phyloP scores from a whole-genome alignment of 2,113 vertebrate species.

The Gnathonemus longibarbis region DNA sequence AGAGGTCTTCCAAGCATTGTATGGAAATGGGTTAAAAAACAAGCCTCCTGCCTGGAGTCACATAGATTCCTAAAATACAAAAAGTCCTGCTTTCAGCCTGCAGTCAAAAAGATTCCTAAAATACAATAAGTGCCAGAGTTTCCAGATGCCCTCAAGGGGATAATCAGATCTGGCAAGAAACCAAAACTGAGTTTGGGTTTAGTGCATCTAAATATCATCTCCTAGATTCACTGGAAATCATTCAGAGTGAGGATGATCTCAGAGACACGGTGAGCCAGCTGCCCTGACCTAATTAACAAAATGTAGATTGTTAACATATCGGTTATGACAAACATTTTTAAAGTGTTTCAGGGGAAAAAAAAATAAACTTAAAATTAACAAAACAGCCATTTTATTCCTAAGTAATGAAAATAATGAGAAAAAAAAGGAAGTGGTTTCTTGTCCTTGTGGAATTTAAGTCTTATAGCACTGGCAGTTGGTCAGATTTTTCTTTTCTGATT shows the following conservation, averaged over 20 bases:
- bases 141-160: not conserved
- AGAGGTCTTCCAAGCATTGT: not conserved
- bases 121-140: not conserved
- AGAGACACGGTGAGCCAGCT: not conserved
- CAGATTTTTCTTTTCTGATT: not conserved
- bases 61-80: not conserved
- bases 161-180: not conserved
- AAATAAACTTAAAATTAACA: not conserved
- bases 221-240: not conserved
- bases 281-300: not conserved
- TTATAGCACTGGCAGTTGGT: not conserved
- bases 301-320: not conserved
- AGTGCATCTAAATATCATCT: not conserved
- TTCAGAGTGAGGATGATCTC: not conserved
- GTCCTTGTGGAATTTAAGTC: not conserved
- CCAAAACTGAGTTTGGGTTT: not conserved
- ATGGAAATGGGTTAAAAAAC: not conserved
- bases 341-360: not conserved
- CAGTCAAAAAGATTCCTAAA: not conserved
- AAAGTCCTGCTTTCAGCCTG: not conserved
- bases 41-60: not conserved
- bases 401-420: not conserved
- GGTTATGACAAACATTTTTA: not conserved
- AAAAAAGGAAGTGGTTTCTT: not conserved
- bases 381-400: not conserved